Evolutionary conservation across 1,140 invertebrate species (phyloP), one percentile per base, ranked within the genome.

Genomic region (Gryon sp.): DNA sequence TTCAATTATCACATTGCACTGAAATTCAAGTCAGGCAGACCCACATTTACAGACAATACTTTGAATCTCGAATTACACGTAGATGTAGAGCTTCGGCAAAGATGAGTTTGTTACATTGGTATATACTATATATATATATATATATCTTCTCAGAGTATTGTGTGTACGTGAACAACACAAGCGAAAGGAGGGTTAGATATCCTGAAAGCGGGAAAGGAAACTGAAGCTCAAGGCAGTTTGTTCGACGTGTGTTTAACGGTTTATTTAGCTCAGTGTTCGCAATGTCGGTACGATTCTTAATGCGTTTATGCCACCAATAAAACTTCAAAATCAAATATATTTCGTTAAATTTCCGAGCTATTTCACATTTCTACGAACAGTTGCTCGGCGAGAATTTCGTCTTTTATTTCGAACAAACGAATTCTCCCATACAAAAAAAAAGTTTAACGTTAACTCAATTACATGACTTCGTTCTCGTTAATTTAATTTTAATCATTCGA

Each of bases 1-100:
- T 65, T n/a, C n/a, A 69, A 72, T 78, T 65, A 60, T 69, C 41
- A 36, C 12, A 48, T 52, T 28, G 24, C 50, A n/a, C 41, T 69
- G 76, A 69, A 78, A 78, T 55, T 69, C 63, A 46, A 74, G 69
- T 70, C 57, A 34, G 30, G 63, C 69, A 57, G 57, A 73, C 76
- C 72, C 40, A 75, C 63, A 60, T 75, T 63, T 68, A 12, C 72
- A 59, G 63, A 73, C 55, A 69, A 69, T 69, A 65, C 76, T 73
- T 48, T 36, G 57, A 62, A 65, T 69, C 69, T 78, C 68, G 69
- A 53, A 65, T 73, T 78, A 78, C 76, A 52, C 75, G 75, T 76
- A 43, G 48, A 78, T 68, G 60, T 70, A 70, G 60, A 78, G 75
- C 75, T 72, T 78, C 55, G 22, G 63, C 68, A 48, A 53, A 55